These are phyloP conservation scores for Orchestes rusci DNA, from an alignment of 2,888 invertebrate species.

Conservation along the genomic window DNA sequence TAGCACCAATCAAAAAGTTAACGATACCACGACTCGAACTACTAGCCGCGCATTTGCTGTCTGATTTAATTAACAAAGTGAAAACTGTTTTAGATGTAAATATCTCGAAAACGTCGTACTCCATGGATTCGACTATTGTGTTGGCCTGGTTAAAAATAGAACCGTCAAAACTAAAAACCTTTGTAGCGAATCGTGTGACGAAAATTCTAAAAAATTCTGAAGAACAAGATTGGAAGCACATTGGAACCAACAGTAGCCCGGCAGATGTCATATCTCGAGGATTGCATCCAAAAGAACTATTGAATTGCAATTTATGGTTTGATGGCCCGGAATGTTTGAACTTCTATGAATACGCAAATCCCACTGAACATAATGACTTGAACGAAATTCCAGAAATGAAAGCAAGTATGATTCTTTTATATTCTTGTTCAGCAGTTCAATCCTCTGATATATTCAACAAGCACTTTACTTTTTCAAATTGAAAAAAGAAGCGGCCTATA, in stretches of 20 bases:
- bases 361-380: no score
- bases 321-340: no score
- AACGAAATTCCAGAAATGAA: no score
- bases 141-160: conserved; percentile 10
- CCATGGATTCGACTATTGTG: conserved; percentile 19
- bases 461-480: background rate
- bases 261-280: no score
- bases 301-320: no score
- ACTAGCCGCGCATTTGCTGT: conserved; percentile 23
- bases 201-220: conserved; percentile 6
- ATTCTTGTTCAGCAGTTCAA: no score
- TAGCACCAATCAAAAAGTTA: conserved; percentile 28
- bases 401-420: no score
- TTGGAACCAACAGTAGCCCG: conserved; percentile 17
- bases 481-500: background rate
- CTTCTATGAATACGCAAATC: no score
- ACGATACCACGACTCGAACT: conserved; percentile 29
- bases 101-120: conserved; percentile 8
- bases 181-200: conserved; percentile 18
- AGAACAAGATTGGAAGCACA: conserved; percentile 6
- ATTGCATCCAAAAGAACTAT: no score
- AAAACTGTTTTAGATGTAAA: conserved; percentile 9
- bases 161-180: conserved; percentile 9
- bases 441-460: conserved; percentile 1
- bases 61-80: conserved; percentile 16